These are phyloP conservation scores for Ciconia maguari DNA, from an alignment of 2,113 vertebrate genomes.

Conservation along the genomic window DNA sequence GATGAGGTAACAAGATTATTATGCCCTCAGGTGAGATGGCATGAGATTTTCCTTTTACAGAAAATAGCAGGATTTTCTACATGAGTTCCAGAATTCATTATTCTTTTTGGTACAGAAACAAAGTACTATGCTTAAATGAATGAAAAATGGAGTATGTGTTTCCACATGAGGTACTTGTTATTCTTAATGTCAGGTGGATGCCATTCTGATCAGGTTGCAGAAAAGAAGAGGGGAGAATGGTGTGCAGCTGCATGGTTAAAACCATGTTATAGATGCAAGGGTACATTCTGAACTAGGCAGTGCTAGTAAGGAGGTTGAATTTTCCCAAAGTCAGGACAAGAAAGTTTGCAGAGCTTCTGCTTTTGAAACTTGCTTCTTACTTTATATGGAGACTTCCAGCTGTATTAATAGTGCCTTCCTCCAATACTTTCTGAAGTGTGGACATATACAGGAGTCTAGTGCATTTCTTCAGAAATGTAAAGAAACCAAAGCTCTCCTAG, in stretches of 20 bases:
- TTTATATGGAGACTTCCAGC: neutral
- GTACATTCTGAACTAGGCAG: neutral
- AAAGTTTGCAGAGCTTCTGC: neutral
- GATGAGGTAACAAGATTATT: neutral
- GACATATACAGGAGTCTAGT: neutral
- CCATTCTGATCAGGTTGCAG: neutral
- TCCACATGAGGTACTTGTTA: neutral
- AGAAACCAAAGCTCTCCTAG: neutral
- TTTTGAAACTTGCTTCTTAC: neutral
- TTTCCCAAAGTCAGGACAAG: neutral
- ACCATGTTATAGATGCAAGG: neutral
- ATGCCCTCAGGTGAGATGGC: neutral
- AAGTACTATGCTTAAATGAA: neutral
- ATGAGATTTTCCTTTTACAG: neutral
- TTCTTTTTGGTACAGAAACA: neutral
- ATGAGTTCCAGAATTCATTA: neutral
- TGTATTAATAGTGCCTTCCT: neutral
- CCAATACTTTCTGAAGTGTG: neutral
- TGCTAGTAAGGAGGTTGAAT: neutral
- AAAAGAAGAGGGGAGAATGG: neutral
- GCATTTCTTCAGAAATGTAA: neutral
- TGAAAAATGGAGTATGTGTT: neutral
- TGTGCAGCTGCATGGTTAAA: neutral
- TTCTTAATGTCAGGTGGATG: neutral
- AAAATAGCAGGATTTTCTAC: neutral